These are phyloP conservation scores for Gallinago media DNA, from an alignment of 2,113 vertebrate species.

Conservation along the genomic window DNA sequence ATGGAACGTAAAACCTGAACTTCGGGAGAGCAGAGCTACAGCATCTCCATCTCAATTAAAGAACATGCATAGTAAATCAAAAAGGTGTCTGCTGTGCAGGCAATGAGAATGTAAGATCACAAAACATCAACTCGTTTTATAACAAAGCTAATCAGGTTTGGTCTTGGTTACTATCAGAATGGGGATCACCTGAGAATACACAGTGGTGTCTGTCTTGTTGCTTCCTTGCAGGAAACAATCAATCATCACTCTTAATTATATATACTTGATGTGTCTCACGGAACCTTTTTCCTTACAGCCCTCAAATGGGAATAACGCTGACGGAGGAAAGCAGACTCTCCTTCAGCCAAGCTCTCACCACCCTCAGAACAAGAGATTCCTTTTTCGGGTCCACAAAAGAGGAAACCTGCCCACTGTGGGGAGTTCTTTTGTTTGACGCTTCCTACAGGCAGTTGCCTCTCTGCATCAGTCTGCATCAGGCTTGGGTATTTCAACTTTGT, in stretches of 20 bases:
- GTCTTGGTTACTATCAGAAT: background rate
- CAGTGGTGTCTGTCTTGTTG: background rate
- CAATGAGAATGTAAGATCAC: slow-evolving; percentile 31
- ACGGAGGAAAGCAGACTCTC: background rate
- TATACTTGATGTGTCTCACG: background rate
- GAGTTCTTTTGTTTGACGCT: background rate
- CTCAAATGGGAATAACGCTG: background rate
- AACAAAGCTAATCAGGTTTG: slow-evolving; percentile 6
- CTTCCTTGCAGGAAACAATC: background rate
- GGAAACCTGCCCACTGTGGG: accelerated
- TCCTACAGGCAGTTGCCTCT: background rate
- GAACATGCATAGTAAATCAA: slow-evolving; percentile 8
- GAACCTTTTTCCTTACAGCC: background rate
- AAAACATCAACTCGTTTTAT: background rate
- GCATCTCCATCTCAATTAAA: slow-evolving; percentile 43
- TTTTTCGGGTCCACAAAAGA: accelerated
- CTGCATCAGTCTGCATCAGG: background rate
- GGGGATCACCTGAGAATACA: slow-evolving; percentile 12
- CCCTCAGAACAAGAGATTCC: background rate
- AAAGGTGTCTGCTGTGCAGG: slow-evolving; percentile 29
- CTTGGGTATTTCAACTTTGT: background rate
- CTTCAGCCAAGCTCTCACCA: background rate
- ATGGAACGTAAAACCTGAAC: slow-evolving; percentile 14
- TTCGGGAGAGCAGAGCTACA: background rate
- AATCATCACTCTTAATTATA: slow-evolving; percentile 9